phyloP scores from a whole-genome alignment of 2,113 vertebrate species.

The Tylochromis polylepis region DNA sequence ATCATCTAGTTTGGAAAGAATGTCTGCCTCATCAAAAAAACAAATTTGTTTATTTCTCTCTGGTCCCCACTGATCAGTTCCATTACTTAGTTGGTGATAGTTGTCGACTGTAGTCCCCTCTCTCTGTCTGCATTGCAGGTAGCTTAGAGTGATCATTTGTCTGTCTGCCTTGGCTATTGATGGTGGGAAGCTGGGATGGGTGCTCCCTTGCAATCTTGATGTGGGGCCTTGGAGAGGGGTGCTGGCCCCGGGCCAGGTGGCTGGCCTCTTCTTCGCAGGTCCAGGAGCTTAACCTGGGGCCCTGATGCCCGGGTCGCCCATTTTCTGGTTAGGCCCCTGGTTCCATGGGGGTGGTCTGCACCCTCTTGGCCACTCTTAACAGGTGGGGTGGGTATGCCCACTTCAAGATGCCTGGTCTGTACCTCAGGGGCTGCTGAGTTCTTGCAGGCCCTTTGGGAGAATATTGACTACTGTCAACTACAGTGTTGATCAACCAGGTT shows the following conservation, averaged over 20 bases:
- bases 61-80: not conserved
- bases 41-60: not conserved
- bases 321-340: not conserved
- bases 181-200: too few species aligned
- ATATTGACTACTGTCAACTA: not conserved
- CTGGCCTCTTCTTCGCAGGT: not conserved
- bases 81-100: not conserved
- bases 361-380: not conserved
- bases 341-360: not conserved
- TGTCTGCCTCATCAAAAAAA: too few species aligned
- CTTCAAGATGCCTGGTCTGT: not conserved
- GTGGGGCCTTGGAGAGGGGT: not conserved
- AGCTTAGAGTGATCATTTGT: too few species aligned
- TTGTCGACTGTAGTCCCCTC: not conserved
- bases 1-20: not conserved
- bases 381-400: not conserved
- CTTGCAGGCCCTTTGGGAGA: not conserved
- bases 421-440: not conserved
- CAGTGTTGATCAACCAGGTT: not conserved
- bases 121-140: not conserved
- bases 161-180: too few species aligned
- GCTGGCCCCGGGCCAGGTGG: not conserved
- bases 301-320: not conserved
- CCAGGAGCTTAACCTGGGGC: not conserved
- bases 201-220: too few species aligned